phyloP scores from a whole-genome alignment of 2,888 invertebrate species.

The Taenaris catops region DNA sequence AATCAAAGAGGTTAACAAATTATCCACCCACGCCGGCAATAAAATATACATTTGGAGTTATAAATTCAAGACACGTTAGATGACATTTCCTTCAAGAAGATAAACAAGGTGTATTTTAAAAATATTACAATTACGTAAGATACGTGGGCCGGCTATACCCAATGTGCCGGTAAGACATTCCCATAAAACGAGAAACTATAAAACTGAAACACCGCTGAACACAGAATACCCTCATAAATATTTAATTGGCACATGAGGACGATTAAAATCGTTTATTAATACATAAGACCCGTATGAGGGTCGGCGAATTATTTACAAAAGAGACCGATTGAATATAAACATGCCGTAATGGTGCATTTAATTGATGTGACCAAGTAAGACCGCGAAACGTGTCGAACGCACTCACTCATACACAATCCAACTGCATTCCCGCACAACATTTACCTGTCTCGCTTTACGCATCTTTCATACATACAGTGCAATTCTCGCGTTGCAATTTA shows the following conservation, averaged over 20 bases:
- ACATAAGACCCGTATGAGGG: conserved; percentile 54
- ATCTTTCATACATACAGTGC: conserved; percentile 17
- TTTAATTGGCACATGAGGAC: conserved; percentile 55
- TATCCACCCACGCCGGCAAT: conserved; percentile 14
- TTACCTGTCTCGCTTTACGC: conserved; percentile 29
- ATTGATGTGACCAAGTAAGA: conserved; percentile 42
- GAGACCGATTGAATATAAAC: conserved; percentile 50
- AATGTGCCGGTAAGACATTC: conserved; percentile 20
- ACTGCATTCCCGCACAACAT: conserved; percentile 35
- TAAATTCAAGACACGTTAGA: conserved; percentile 11
- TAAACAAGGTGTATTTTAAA: conserved; percentile 12
- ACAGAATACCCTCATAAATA: conserved; percentile 43
- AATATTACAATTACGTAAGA: conserved; percentile 17
- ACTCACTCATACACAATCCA: conserved; percentile 30
- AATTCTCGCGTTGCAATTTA: conserved; percentile 14
- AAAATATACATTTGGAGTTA: conserved; percentile 13
- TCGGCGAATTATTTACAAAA: conserved; percentile 56
- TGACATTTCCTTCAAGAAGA: conserved; percentile 11
- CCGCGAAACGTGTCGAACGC: conserved; percentile 28
- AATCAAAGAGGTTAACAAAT: conserved; percentile 15
- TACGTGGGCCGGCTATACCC: conserved; percentile 10
- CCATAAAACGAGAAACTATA: conserved; percentile 25
- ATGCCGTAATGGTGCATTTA: conserved; percentile 47
- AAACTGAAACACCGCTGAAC: conserved; percentile 23
- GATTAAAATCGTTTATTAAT: conserved; percentile 60